These are phyloP conservation scores for Caiman crocodilus DNA, from an alignment of 2,797 vertebrate genomes.

Conservation along the genomic window DNA sequence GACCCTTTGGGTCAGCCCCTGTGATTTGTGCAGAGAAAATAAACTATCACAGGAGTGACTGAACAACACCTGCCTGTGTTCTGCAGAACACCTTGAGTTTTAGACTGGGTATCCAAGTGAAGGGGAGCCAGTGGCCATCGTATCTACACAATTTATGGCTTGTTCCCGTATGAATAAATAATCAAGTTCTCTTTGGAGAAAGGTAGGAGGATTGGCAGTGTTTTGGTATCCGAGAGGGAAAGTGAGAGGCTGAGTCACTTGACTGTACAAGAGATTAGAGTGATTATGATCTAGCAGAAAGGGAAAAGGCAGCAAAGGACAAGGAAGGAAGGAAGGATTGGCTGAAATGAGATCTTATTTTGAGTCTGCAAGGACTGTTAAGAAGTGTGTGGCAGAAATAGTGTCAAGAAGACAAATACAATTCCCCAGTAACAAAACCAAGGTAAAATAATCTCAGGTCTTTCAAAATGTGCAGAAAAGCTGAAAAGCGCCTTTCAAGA, in stretches of 20 bases:
- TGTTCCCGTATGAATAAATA: background rate
- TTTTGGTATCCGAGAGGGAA: background rate
- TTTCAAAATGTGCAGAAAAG: background rate
- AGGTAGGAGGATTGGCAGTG: background rate
- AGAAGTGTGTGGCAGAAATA: conserved; percentile 55
- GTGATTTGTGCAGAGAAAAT: background rate
- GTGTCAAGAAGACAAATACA: conserved; percentile 23
- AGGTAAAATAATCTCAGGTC: background rate
- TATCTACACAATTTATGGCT: background rate
- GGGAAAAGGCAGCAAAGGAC: background rate
- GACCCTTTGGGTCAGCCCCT: background rate
- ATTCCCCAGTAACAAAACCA: background rate
- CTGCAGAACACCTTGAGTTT: background rate
- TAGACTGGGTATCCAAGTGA: too few species aligned
- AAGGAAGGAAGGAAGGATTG: conserved; percentile 46
- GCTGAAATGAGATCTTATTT: conserved; percentile 19
- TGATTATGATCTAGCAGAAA: background rate
- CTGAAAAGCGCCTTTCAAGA: background rate
- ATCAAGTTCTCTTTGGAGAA: background rate
- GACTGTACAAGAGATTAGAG: background rate
- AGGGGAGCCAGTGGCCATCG: too few species aligned
- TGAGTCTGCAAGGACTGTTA: background rate
- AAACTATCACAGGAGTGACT: background rate
- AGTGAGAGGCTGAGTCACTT: background rate
- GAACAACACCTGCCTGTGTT: background rate